Evolutionary conservation across 2,113 vertebrate species (phyloP), one percentile per base, ranked within the genome.

Genomic region (Scatophagus argus): DNA sequence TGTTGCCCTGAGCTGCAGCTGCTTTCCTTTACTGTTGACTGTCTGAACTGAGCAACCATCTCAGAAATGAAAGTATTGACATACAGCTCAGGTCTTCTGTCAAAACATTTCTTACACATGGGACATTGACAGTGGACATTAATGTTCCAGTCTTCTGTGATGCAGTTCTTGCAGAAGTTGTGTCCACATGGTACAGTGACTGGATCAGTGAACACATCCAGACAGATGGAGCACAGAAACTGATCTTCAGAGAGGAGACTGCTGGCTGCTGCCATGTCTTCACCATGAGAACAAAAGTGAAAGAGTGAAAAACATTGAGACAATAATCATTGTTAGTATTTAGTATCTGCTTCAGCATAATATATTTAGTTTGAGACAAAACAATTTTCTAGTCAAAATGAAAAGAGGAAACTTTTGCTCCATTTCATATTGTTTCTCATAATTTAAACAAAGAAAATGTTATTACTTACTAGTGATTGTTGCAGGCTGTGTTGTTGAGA

Each of bases 141-240:
- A 0, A 47, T n/a, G 3, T 46, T 8, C 59, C 67, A 79, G 21
- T 49, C 21, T 32, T 65, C 39, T 25, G 51, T n/a, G 51, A 72
- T 64, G 67, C 51, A 71, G 29, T 3, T 39, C 31, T 63, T 64
- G 29, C 49, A 71, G 59, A 55, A 6, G 23, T 51, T 13, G 4
- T 51, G 47, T 55, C 52, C 52, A 34, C 31, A 34, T 55, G 29
- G 41, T 31, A 41, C 17, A 25, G 67, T 71, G 77, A 58, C 67
- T 2, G 51, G 67, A 49, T 64, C 41, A 16, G 59, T 39, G 66
- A 72, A 51, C 51, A 65, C 60, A 17, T 72, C 60, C 60, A 79
- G 51, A 32, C 49, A 32, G 29, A 56, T 21, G 29, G 0, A 55
- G 16, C 52, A 32, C 14, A 0, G 17, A 32, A 31, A 32, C 16